Conservation (phyloP, 2,113 vertebrate genomes). For the Arvicanthis niloticus region DNA sequence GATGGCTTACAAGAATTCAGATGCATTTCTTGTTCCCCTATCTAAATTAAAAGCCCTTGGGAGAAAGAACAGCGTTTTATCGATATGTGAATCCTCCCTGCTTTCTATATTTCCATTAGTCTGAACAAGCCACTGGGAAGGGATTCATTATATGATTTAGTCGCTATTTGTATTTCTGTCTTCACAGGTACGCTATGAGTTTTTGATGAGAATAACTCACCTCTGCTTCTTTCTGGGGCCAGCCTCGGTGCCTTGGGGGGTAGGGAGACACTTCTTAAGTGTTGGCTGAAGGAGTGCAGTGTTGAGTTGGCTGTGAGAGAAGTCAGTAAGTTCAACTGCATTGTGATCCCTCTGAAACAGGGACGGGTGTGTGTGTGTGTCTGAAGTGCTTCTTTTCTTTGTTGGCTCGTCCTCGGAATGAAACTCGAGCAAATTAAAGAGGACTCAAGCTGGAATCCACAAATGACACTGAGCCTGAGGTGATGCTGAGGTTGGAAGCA, state of each 20-base stretch:
- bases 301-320: slow-evolving; percentile 36
- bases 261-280: background rate
- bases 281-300: slow-evolving; percentile 15
- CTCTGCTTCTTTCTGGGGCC: background rate
- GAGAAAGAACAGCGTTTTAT: background rate
- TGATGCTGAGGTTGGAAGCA: slow-evolving; percentile 67
- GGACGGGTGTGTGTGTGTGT: slow-evolving; percentile 53
- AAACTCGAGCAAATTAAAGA: slow-evolving; percentile 71
- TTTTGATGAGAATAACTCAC: slow-evolving; percentile 39
- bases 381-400: slow-evolving; percentile 49
- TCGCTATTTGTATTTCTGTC: slow-evolving; percentile 40
- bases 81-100: background rate
- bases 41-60: slow-evolving; percentile 33
- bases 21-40: background rate
- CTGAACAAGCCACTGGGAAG: background rate
- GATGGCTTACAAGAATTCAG: background rate
- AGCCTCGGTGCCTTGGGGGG: background rate
- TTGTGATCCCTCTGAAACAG: slow-evolving; percentile 39
- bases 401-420: slow-evolving; percentile 58
- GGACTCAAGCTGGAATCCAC: slow-evolving; percentile 67
- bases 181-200: slow-evolving; percentile 24
- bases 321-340: slow-evolving; percentile 19
- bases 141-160: background rate
- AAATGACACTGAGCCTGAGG: slow-evolving; percentile 73
- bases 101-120: background rate